Conservation (phyloP, 2,113 vertebrate genomes). For the Canis aureus region DNA sequence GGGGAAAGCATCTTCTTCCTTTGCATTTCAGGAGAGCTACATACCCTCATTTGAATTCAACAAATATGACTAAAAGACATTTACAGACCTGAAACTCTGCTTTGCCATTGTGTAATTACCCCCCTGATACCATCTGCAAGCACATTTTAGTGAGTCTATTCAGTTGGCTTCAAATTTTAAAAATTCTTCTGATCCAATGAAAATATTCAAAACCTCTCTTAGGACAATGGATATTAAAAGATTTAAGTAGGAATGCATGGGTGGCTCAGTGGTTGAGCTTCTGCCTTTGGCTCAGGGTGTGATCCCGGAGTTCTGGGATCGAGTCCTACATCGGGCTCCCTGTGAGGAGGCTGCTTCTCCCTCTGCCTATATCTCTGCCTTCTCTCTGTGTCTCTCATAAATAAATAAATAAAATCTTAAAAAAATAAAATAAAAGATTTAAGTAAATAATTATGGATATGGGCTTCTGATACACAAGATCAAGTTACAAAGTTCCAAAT, state of each 20-base stretch:
- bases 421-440: neutral
- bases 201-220: slow-evolving; percentile 22
- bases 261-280: no score
- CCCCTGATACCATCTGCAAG: slow-evolving; percentile 27
- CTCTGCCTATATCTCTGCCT: no score
- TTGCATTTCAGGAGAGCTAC: neutral
- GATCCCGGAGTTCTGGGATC: no score
- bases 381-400: no score
- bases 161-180: neutral
- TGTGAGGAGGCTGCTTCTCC: no score
- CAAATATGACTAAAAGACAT: neutral
- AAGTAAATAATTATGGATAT: slow-evolving; percentile 24
- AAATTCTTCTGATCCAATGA: neutral
- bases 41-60: slow-evolving; percentile 40
- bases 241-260: neutral
- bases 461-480: slow-evolving; percentile 21
- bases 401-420: no score
- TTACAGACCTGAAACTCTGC: neutral
- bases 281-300: no score
- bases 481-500: slow-evolving; percentile 21
- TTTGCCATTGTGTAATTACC: neutral
- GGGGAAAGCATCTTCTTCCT: neutral
- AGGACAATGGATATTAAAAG: neutral
- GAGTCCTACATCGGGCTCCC: no score
- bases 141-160: slow-evolving; percentile 2